These are phyloP conservation scores for Lamellibrachia luymesi DNA, from an alignment of 1,140 invertebrate genomes.

Conservation along the genomic window DNA sequence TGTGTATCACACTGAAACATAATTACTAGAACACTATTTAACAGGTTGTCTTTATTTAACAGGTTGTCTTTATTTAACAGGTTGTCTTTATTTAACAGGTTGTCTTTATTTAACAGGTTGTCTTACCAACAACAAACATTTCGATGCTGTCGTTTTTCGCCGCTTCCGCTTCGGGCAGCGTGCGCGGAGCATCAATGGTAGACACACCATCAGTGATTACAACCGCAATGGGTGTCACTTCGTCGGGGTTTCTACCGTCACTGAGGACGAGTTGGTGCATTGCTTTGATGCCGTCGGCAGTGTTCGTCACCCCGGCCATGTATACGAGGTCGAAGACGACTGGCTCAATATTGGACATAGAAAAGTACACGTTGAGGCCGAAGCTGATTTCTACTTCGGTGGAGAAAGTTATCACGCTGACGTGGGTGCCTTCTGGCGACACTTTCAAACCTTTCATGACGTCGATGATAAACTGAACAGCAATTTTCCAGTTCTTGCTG, in stretches of 20 bases:
- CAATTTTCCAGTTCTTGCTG: neutral
- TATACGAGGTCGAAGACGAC: neutral
- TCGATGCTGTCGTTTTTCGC: constrained; percentile 8
- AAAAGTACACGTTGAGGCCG: neutral
- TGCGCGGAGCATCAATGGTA: neutral
- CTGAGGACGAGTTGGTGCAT: too few relatives aligned
- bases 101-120: too few relatives aligned
- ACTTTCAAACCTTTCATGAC: constrained; percentile 10
- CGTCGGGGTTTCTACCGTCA: too few relatives aligned
- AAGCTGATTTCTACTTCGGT: neutral
- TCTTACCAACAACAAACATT: constrained; percentile 12
- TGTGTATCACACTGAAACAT: too few relatives aligned
- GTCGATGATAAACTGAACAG: neutral
- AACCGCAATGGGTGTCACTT: too few relatives aligned
- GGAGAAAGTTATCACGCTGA: neutral
- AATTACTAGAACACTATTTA: too few relatives aligned
- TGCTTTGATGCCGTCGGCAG: too few relatives aligned
- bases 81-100: too few relatives aligned
- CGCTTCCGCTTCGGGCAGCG: neutral
- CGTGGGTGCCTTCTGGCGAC: neutral
- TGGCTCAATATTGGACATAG: too few relatives aligned
- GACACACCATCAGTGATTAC: too few relatives aligned
- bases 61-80: too few relatives aligned
- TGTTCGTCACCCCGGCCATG: neutral
- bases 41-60: too few relatives aligned